phyloP scores from a whole-genome alignment of 2,113 vertebrate species.

The Urocynchramus pylzowi region DNA sequence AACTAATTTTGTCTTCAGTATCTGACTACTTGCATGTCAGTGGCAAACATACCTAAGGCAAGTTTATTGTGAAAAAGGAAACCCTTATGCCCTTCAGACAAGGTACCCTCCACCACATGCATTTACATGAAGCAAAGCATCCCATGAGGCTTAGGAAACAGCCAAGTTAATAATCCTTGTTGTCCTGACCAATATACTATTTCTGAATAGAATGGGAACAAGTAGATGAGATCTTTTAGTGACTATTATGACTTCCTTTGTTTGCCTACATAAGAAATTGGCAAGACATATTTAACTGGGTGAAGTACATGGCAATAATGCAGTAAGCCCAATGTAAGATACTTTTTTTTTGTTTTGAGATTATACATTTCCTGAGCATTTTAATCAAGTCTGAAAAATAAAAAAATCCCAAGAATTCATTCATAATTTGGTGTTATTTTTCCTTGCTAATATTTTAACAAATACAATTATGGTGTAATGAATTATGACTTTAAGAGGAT shows the following conservation, averaged over 20 bases:
- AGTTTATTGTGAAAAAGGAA: background rate
- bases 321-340: background rate
- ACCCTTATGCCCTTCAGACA: background rate
- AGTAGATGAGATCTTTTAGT: background rate
- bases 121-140: background rate
- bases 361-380: background rate
- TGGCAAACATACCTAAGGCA: background rate
- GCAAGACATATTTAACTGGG: background rate
- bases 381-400: background rate
- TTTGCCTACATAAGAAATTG: conserved; percentile 1
- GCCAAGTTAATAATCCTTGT: background rate
- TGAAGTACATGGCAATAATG: background rate
- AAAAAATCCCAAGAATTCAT: background rate
- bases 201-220: background rate
- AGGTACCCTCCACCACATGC: background rate
- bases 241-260: background rate
- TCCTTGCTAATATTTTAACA: background rate
- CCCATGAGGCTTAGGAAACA: background rate
- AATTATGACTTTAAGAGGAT: background rate
- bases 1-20: background rate
- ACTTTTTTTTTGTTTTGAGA: background rate
- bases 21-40: background rate
- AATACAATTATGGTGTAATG: background rate
- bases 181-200: background rate
- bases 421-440: background rate